Percentiles rank a stretch among this genome's conserved stretches.
These are phyloP conservation scores for Cryptoprocta ferox DNA, from an alignment of 2,797 vertebrate genomes.

Conservation along the genomic window DNA sequence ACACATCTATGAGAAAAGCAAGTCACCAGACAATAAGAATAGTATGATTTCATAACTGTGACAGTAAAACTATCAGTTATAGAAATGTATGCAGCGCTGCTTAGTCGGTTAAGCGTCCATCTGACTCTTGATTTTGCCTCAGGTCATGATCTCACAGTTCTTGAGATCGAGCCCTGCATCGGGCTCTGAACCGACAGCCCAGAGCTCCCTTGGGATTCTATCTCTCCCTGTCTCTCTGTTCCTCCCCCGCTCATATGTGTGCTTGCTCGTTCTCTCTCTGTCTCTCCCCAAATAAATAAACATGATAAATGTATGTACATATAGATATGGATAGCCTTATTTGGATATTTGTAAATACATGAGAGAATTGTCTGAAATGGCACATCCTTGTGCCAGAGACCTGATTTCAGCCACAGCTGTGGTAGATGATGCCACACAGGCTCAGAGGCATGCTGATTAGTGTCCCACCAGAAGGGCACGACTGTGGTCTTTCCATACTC, in stretches of 20 bases:
- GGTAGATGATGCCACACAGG: background rate
- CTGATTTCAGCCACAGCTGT: background rate
- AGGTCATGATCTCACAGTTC: no score
- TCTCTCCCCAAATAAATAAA: no score
- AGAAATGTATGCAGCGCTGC: background rate
- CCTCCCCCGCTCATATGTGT: no score
- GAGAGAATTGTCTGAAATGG: background rate
- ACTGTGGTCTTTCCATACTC: background rate
- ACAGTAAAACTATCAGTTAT: slow-evolving; percentile 10
- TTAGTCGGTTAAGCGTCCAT: no score
- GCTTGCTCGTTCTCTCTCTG: no score
- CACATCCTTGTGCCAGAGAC: background rate
- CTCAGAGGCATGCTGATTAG: background rate
- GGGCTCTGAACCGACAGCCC: no score
- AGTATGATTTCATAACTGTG: background rate
- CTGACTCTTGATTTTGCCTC: no score
- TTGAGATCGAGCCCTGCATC: no score
- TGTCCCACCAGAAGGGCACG: background rate
- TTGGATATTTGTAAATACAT: background rate
- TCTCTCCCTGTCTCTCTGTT: no score
- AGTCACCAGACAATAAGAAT: background rate
- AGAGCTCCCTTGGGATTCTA: no score
- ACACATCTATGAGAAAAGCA: background rate
- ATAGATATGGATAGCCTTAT: background rate
- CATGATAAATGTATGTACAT: background rate